Percentiles rank a stretch among this genome's conserved stretches.
These are phyloP conservation scores for Catocala sponsa DNA, from an alignment of 2,888 invertebrate genomes.

Conservation along the genomic window DNA sequence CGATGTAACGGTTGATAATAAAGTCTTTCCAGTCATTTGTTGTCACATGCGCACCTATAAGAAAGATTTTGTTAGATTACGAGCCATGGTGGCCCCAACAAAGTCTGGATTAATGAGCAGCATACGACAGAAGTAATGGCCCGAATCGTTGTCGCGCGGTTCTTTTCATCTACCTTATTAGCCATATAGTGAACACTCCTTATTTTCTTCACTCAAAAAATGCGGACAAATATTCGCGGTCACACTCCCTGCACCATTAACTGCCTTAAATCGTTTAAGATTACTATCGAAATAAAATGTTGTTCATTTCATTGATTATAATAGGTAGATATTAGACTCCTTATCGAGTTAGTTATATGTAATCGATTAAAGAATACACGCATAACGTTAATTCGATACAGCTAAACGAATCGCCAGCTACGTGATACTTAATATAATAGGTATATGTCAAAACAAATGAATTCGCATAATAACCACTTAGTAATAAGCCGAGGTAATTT, in stretches of 20 bases:
- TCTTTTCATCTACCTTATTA: slow-evolving; percentile 72
- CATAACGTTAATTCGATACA: slow-evolving; percentile 33
- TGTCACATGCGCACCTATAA: slow-evolving; percentile 24
- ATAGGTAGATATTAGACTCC: slow-evolving; percentile 14
- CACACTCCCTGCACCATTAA: slow-evolving; percentile 10
- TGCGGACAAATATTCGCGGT: slow-evolving; percentile 16
- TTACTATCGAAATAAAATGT: slow-evolving; percentile 20
- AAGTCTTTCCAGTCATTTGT: slow-evolving; percentile 25
- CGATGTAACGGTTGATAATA: slow-evolving; percentile 19
- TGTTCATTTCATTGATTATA: slow-evolving; percentile 6
- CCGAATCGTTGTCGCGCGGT: slow-evolving; percentile 62
- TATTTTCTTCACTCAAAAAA: slow-evolving; percentile 45
- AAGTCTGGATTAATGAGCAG: slow-evolving; percentile 38
- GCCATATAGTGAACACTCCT: slow-evolving; percentile 48
- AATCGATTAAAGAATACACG: slow-evolving; percentile 18
- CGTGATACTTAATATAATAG: slow-evolving; percentile 28
- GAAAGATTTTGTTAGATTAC: slow-evolving; percentile 43
- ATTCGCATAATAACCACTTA: slow-evolving; percentile 39
- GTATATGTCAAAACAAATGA: slow-evolving; percentile 27
- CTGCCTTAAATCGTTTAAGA: slow-evolving; percentile 16
- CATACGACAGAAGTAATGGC: slow-evolving; percentile 56
- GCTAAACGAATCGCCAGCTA: slow-evolving; percentile 27
- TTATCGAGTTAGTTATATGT: slow-evolving; percentile 18
- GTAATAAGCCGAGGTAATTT: slow-evolving; percentile 36
- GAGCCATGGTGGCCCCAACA: slow-evolving; percentile 38